Percentiles rank a stretch among this genome's conserved stretches.
Conservation (phyloP, 2,113 vertebrate species). For the Serinus canaria region DNA sequence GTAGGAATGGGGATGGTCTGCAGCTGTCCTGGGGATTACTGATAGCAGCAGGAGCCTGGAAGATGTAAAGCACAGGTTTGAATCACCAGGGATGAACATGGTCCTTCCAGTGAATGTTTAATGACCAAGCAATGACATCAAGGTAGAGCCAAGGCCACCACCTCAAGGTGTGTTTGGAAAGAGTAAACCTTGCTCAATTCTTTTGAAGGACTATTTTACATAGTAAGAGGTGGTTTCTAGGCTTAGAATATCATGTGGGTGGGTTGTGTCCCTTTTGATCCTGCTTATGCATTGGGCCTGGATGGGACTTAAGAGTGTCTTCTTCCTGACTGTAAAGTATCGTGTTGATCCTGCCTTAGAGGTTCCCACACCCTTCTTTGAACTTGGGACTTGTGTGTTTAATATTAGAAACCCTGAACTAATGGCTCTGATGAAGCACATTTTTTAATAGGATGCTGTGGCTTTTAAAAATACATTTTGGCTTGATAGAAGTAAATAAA, state of each 20-base stretch:
- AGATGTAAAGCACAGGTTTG: not conserved
- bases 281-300: not conserved
- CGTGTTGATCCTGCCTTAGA: not conserved
- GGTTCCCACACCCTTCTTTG: not conserved
- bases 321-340: not conserved
- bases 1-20: not conserved
- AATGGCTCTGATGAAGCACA: constrained; percentile 23
- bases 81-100: accelerated
- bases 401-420: constrained; percentile 30
- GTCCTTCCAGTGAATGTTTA: not conserved
- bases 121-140: not conserved
- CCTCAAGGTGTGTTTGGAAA: not conserved
- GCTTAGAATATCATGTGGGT: not conserved
- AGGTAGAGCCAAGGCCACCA: not conserved
- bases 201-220: not conserved
- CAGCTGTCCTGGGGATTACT: not conserved
- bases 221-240: not conserved
- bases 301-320: not conserved
- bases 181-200: not conserved
- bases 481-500: not conserved
- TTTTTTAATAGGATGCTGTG: constrained; percentile 28
- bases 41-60: not conserved
- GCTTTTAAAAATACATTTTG: constrained; percentile 40
- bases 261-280: not conserved
- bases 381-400: not conserved